phyloP scores from a whole-genome alignment of 2,797 vertebrate species.

The Tokudaia muenninki region DNA sequence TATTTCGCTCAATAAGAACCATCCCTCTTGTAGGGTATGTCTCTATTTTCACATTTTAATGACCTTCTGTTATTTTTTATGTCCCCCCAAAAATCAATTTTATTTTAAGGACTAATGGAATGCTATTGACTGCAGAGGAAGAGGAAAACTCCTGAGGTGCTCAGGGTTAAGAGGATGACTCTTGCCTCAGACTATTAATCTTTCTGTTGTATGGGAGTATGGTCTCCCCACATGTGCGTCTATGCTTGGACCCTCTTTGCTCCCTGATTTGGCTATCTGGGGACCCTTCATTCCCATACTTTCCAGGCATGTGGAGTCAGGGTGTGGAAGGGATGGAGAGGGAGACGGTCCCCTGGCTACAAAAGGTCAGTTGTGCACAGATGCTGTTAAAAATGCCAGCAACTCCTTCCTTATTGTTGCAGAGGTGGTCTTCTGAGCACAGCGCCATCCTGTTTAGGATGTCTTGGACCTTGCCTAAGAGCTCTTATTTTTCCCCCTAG shows the following conservation, averaged over 20 bases:
- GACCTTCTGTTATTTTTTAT: slow-evolving; percentile 13
- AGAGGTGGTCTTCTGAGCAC: neutral
- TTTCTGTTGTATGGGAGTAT: neutral
- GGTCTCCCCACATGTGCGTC: neutral
- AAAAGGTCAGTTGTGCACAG: neutral
- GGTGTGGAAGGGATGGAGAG: neutral
- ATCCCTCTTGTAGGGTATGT: neutral
- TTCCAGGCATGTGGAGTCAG: neutral
- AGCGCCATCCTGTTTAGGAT: neutral
- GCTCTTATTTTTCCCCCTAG: neutral
- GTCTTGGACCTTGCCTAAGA: neutral
- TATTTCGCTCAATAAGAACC: neutral
- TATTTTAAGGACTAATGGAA: slow-evolving; percentile 52
- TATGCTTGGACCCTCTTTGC: neutral
- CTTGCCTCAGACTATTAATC: neutral
- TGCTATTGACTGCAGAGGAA: slow-evolving; percentile 7
- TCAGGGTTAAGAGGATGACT: neutral
- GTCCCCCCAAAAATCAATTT: neutral
- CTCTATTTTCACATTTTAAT: slow-evolving; percentile 45
- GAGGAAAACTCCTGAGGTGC: neutral
- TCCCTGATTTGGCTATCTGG: neutral
- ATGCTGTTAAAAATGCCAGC: neutral
- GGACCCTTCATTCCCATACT: neutral
- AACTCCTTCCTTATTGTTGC: neutral
- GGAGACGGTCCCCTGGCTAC: neutral